Conservation (phyloP, 2,888 invertebrate species). For the Leistus spinibarbis region DNA sequence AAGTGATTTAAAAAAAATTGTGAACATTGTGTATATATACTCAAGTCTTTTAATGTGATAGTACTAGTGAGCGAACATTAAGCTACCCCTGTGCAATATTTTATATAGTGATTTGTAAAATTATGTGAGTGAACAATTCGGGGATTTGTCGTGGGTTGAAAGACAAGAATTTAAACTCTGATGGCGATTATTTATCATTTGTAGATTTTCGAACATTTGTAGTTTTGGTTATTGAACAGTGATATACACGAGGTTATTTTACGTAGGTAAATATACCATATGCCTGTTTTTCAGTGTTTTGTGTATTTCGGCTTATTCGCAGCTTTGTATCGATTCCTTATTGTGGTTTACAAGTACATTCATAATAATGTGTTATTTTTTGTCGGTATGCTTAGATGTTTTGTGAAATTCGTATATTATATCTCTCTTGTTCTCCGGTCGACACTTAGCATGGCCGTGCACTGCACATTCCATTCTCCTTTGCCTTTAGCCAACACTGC, state of each 20-base stretch:
- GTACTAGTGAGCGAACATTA: neutral
- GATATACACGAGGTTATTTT: constrained; percentile 22
- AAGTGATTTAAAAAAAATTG: neutral
- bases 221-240: constrained; percentile 14
- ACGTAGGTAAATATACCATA: constrained; percentile 34
- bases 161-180: constrained; percentile 2
- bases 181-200: constrained; percentile 20
- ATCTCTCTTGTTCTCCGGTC: neutral
- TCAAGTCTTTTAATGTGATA: neutral
- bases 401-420: neutral
- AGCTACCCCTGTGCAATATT: neutral
- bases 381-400: neutral
- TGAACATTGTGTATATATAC: neutral
- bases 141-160: neutral
- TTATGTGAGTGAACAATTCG: neutral
- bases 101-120: neutral
- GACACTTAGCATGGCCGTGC: constrained; percentile 9
- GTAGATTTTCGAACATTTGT: neutral
- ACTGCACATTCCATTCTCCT: constrained; percentile 4
- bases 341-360: constrained; percentile 25
- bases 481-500: neutral
- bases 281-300: constrained; percentile 19
- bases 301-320: constrained; percentile 8
- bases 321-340: constrained; percentile 25
- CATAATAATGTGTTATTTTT: neutral